phyloP scores from a whole-genome alignment of 2,113 vertebrate genomes.

The Passer domesticus region DNA sequence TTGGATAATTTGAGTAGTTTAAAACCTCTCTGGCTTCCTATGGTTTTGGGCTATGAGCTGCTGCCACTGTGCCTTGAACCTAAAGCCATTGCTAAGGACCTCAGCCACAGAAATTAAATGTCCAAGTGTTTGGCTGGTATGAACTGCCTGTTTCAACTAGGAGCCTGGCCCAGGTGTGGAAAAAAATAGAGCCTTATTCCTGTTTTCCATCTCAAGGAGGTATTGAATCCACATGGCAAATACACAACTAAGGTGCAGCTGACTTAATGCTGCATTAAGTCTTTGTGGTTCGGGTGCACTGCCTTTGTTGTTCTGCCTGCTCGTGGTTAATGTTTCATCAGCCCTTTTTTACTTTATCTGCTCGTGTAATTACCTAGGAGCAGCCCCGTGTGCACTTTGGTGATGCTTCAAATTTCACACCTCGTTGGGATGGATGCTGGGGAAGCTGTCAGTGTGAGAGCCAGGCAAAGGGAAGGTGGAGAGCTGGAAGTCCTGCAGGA shows the following conservation, averaged over 20 bases:
- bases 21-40: background rate
- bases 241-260: background rate
- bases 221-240: background rate
- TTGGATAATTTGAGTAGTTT: background rate
- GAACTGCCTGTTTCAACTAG: background rate
- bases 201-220: background rate
- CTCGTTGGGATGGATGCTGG: background rate
- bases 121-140: background rate
- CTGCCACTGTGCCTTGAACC: background rate
- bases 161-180: background rate
- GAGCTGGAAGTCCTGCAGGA: background rate
- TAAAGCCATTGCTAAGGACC: background rate
- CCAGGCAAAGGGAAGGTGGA: background rate
- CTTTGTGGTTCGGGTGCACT: background rate
- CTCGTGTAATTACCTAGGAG: background rate
- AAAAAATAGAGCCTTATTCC: background rate
- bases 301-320: background rate
- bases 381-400: background rate
- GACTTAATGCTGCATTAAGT: background rate
- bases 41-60: background rate
- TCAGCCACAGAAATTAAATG: background rate
- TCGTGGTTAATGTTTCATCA: background rate
- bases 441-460: background rate
- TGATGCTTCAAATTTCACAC: background rate
- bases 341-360: background rate